Base-by-base conservation (phyloP, 1,140 invertebrate species). In the Drosophila prosaltans region DNA sequence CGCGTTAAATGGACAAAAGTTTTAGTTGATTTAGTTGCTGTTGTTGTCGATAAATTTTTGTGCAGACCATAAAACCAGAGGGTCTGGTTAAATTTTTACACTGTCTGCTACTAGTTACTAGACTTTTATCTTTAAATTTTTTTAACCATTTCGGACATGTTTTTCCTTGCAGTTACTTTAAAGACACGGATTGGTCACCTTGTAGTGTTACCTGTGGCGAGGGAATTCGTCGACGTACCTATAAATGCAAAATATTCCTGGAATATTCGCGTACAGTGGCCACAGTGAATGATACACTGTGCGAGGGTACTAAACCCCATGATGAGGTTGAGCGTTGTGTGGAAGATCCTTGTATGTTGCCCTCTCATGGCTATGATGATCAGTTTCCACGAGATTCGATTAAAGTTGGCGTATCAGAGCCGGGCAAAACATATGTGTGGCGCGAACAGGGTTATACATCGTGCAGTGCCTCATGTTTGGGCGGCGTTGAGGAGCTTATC, bases 391-490 rank as follows among this genome's bases (percentile, higher is more conserved):
- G 91, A n/a, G 91, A 92, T 71, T 91, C 91, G 7, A 92, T 95
- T 57, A 94, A 94, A 91, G 94, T 92, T 26, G 91, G 91, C 1
- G 92, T 92, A 0, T 92, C 91, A 74, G 95, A 94, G 78, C 95
- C 92, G 81, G 94, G 94, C 2, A 95, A 95, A 74, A 94, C 96
- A 0, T 97, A 97, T 92, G 96, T 96, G 1, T 97, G 97, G 97
- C 95, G 96, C 79, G 95, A 96, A 80, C 94, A 96, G 77, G 96
- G 96, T 0, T 97, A 96, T 80, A 98, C 97, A 1, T 95, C 96
- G 69, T 99, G 98, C 93, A 98, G 97, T 84, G 97, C 97, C 1
- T 97, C 97, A 54, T 99, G 98, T 93, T 94, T 99, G 2, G 98
- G 98, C 89, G 98, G 97, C 92, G 94, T 95, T 24, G 94, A 98